Base-by-base conservation (phyloP, 2,113 vertebrate species). In the Bungarus multicinctus region DNA sequence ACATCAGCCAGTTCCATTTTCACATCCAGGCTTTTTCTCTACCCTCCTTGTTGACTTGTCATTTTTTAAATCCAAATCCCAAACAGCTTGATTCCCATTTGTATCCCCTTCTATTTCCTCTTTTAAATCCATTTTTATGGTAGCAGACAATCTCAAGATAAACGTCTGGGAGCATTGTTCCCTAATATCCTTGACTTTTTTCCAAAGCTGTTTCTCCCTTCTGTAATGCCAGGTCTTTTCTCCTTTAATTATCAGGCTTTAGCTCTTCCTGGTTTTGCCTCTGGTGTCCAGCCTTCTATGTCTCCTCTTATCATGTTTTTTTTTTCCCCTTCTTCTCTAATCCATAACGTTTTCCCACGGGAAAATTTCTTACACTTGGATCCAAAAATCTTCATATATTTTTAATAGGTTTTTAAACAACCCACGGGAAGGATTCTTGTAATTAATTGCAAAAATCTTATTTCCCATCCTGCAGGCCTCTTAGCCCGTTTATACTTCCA, bases 301-400 rank as follows among this genome's bases (percentile, higher is more conserved):
- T n/a, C 4, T n/a, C 12, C 12, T 69, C 64, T 69, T n/a, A 69
- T 69, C 30, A 5, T n/a, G 60, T 4, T 27, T 60, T 60, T 64
- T 64, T n/a, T 0, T 0, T 0, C 10, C 9, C 1, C 8, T 5
- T 8, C 9, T 9, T n/a, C 64, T 69, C 64, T 69, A n/a, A 69
- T 69, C 64, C 64, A 69, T 14, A 16, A 69, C 64, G n/a, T 34
- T 69, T 69, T 69, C 64, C 30, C 64, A 69, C 5, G 30, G 64
- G 64, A 69, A 69, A 30, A n/a, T n/a, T 30, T 69, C 64, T n/a
- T 69, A 69, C 64, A 14, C 64, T 34, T 6, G 64, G 64, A 69
- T 69, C 16, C 30, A n/a, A 34, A 60, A 69, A n/a, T n/a, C 64
- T 16, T n/a, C 12, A 34, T 34, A 69, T 69, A 69, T 69, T 69